Percentiles rank a stretch among this genome's conserved stretches.
These are phyloP conservation scores for Euphonia xanthogaster DNA, from an alignment of 2,797 vertebrate species.

Conservation along the genomic window DNA sequence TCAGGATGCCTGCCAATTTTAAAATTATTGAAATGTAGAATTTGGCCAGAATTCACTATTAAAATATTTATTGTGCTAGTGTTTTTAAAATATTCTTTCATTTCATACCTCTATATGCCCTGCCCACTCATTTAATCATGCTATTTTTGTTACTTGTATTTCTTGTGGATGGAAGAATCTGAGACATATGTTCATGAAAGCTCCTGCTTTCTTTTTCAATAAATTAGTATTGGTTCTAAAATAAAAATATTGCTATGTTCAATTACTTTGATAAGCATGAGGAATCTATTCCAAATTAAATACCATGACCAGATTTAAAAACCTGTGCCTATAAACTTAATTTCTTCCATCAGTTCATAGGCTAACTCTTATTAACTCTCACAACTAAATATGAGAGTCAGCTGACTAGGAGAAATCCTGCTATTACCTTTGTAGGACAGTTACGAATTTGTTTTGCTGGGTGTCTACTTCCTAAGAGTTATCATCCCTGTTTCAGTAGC, in stretches of 20 bases:
- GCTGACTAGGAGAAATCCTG: neutral
- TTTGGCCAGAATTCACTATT: neutral
- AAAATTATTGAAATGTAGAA: neutral
- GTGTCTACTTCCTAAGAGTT: neutral
- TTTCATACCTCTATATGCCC: neutral
- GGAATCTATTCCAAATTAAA: neutral
- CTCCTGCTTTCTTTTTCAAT: fast-evolving
- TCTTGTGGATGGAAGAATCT: neutral
- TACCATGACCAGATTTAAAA: neutral
- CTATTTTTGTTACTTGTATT: neutral
- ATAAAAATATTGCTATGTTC: neutral
- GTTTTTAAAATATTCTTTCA: neutral
- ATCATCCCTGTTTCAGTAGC: neutral
- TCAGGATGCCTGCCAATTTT: neutral
- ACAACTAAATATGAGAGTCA: neutral
- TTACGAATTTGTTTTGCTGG: neutral
- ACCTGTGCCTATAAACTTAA: neutral
- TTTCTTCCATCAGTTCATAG: neutral
- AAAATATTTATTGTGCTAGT: neutral
- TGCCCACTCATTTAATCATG: neutral
- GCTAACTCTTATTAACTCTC: neutral
- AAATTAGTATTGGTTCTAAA: neutral
- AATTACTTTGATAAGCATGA: neutral
- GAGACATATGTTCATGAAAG: neutral
- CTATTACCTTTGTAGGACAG: neutral